A percentile compares a stretch with the other conserved stretches of the same genome.
Conservation (phyloP, 2,797 vertebrate species). For the Mionectes olivaceus region DNA sequence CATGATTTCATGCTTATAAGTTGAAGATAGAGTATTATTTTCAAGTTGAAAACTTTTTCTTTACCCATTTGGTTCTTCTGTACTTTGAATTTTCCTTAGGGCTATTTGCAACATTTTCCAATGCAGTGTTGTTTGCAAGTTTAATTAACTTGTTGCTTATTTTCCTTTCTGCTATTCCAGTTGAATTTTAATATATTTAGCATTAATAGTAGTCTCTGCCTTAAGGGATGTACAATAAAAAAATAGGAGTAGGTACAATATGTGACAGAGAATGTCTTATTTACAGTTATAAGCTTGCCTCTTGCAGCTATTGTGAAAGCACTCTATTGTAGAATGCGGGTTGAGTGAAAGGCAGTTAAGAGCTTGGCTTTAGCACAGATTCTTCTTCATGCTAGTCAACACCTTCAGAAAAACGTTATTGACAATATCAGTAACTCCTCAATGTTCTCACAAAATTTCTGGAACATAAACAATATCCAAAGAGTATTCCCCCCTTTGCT, state of each 20-base stretch:
- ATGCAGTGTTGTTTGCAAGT: neutral
- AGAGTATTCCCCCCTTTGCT: neutral
- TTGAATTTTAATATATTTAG: conserved; percentile 36
- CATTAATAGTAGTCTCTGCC: conserved; percentile 8
- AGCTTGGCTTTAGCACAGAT: neutral
- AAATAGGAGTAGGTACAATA: neutral
- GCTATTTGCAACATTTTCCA: neutral
- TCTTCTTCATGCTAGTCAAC: neutral
- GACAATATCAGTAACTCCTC: neutral
- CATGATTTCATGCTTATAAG: neutral
- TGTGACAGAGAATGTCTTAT: neutral
- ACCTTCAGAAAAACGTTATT: neutral
- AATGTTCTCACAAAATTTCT: neutral
- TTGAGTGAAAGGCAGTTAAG: neutral
- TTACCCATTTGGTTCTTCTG: neutral
- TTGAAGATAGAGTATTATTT: neutral
- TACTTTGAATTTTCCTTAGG: neutral
- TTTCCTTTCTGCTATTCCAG: neutral
- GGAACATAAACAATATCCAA: neutral
- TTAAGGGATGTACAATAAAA: neutral
- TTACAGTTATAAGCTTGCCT: neutral
- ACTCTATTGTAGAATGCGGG: neutral
- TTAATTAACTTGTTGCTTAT: conserved; percentile 32
- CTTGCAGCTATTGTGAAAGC: neutral
- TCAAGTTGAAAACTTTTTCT: neutral